These are phyloP conservation scores for Leptoclinus maculatus DNA, from an alignment of 2,797 vertebrate genomes.

Conservation along the genomic window DNA sequence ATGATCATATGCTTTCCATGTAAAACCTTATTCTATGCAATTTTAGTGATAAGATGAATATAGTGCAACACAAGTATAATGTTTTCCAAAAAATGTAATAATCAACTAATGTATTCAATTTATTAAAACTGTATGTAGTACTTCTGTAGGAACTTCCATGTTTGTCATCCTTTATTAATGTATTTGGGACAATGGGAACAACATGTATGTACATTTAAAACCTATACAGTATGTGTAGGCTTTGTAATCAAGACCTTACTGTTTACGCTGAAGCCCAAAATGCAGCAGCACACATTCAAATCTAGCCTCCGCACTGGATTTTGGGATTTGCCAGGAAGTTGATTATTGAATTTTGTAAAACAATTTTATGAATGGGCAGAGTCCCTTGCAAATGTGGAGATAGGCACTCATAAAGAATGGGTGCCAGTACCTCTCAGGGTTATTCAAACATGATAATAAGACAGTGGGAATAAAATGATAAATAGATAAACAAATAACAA, in stretches of 20 bases:
- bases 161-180: neutral
- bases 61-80: neutral
- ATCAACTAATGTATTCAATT: too few species aligned
- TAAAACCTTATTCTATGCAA: neutral
- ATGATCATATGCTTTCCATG: neutral
- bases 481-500: neutral
- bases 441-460: neutral
- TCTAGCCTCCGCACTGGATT: neutral
- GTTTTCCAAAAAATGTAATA: neutral
- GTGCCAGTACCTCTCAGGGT: neutral
- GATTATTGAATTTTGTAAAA: neutral
- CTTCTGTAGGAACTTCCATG: neutral
- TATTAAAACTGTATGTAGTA: neutral
- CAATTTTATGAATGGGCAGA: neutral
- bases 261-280: neutral
- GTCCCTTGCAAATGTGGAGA: neutral
- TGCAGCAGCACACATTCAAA: neutral
- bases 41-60: neutral
- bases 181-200: neutral
- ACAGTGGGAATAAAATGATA: neutral
- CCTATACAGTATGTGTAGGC: too few species aligned
- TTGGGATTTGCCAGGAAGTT: neutral
- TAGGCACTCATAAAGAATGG: conserved; percentile 25
- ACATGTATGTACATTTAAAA: neutral
- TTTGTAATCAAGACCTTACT: neutral